Conservation (phyloP, 2,797 vertebrate species). For the Dicrostonyx torquatus region DNA sequence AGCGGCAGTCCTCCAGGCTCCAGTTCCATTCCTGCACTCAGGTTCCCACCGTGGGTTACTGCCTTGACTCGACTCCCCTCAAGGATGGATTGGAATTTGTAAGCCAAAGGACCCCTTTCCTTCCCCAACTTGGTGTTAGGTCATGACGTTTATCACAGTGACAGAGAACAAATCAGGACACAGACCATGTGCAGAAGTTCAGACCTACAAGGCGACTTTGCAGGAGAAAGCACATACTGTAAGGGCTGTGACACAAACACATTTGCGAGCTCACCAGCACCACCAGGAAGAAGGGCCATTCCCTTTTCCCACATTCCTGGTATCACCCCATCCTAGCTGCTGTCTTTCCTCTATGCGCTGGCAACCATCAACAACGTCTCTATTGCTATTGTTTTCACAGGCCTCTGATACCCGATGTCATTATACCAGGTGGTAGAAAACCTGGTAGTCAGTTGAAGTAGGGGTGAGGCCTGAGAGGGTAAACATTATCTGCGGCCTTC, state of each 20-base stretch:
- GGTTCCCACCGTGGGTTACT: not conserved
- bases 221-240: fast-evolving
- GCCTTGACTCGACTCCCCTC: not conserved
- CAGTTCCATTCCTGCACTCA: not conserved
- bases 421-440: not conserved
- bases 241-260: not conserved
- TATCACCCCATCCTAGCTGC: fast-evolving
- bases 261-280: not conserved
- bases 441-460: not conserved
- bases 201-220: not conserved
- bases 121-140: not conserved
- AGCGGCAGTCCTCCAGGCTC: not conserved
- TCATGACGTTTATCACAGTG: not conserved
- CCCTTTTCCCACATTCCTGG: too few relatives aligned
- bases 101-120: not conserved
- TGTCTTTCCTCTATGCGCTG: too few relatives aligned
- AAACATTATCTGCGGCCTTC: not conserved
- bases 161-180: not conserved
- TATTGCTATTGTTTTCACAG: not conserved
- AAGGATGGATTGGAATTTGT: not conserved
- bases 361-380: not conserved
- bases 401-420: not conserved
- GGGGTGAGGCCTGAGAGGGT: not conserved
- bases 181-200: not conserved
- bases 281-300: not conserved